Evolutionary conservation across 2,888 invertebrate genomes (phyloP), one percentile per base, ranked within the genome.

Genomic region (Nesidiocoris tenuis): DNA sequence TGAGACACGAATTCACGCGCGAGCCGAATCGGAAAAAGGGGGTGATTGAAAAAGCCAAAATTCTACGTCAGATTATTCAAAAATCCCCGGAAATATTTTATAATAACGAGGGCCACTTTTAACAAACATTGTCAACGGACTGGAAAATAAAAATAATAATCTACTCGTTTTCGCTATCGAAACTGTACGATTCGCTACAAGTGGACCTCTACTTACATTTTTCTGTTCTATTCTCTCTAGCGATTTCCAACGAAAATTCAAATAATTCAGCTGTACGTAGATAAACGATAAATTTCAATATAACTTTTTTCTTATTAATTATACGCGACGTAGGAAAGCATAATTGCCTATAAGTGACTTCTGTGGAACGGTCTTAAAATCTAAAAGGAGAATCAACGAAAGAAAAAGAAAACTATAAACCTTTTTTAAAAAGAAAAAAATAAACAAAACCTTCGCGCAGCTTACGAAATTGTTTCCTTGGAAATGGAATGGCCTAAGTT

Each of bases 1-100:
- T 77, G 77, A 78, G 78, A 78, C 76, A 23, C 59, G 39, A 39
- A 18, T 70, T 24, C 59, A 65, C 23, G 3, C 57, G 54, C 24
- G 2, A 9, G 25, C 39, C n/a, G 54, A 39, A 39, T 67, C 56
- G 55, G 67, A 54, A 39, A n/a, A 65, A 21, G 70, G 70, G 70
- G 70, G 56, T 70, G 56, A 25, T 70, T 70, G 70, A 70, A 70
- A 23, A 59, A 70, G 59, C 59, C 1, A 59, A 57, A 67, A 56
- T 55, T 23, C n/a, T 5, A 22, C 12, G 59, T 70, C 59, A 16
- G 59, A 25, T 25, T 24, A 59, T 70, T 70, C 70, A 70, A 70
- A 70, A 70, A 70, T 22, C 70, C 70, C 70, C 70, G 12, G 17
- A 25, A 7, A 22, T 24, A 23, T 59, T 56, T n/a, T 16, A 18